These are phyloP conservation scores for Montipora sp. DNA, from an alignment of 64 coral and sea anemone species.

Conservation along the genomic window DNA sequence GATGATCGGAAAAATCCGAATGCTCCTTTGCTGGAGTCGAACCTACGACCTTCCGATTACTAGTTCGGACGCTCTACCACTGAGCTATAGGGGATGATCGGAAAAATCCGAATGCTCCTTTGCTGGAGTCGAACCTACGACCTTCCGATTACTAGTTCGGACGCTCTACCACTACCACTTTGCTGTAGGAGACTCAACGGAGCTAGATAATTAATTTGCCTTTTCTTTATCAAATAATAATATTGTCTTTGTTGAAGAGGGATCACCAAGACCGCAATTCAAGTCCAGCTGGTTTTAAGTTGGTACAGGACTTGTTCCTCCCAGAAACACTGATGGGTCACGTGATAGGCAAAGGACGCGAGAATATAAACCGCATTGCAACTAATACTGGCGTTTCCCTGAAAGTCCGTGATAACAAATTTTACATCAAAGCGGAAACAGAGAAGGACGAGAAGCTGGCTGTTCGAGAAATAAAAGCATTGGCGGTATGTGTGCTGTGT, in stretches of 20 bases:
- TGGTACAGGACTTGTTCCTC: background rate
- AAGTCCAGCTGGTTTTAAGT: background rate
- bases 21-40: too few species aligned
- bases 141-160: too few species aligned
- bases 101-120: too few species aligned
- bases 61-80: too few species aligned
- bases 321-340: background rate
- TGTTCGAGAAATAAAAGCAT: conserved; percentile 1
- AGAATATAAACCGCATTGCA: conserved; percentile 4
- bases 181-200: too few species aligned
- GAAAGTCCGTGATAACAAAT: conserved; percentile 10
- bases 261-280: background rate
- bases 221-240: background rate
- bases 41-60: too few species aligned
- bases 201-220: too few species aligned
- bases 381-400: background rate
- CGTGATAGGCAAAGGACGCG: conserved; percentile 27
- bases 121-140: too few species aligned
- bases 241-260: background rate
- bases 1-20: too few species aligned
- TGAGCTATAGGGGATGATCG: too few species aligned
- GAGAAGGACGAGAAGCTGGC: conserved; percentile 2
- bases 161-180: too few species aligned
- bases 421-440: conserved; percentile 1
- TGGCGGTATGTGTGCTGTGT: background rate